Evolutionary conservation across 2,797 vertebrate genomes (phyloP).

Genomic region (Rhinella marina): DNA sequence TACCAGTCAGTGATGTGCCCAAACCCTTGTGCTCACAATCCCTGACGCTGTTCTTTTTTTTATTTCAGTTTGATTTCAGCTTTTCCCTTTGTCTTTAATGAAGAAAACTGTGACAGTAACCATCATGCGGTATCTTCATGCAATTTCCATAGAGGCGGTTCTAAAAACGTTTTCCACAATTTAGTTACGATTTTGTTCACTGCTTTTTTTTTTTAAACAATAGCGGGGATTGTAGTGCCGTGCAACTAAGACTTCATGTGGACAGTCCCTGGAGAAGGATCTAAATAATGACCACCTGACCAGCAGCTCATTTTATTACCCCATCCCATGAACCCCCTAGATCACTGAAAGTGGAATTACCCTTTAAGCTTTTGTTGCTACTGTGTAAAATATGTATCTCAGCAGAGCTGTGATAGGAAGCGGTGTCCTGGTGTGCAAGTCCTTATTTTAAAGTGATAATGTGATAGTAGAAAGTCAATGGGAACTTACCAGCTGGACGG

Average conservation of each 20-base stretch:
- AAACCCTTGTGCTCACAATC: background rate
- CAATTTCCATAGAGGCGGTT: background rate
- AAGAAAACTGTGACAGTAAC: background rate
- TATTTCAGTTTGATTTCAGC: too few relatives aligned
- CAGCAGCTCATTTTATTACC: background rate
- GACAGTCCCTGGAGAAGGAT: background rate
- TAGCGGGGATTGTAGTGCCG: background rate
- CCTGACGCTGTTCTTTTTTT: too few relatives aligned
- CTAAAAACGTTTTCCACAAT: background rate
- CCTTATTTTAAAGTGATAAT: background rate
- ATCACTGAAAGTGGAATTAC: background rate
- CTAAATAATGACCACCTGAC: background rate
- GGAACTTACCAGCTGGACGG: slow-evolving; percentile 87
- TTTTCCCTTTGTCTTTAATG: background rate
- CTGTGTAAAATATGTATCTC: background rate
- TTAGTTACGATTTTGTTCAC: background rate
- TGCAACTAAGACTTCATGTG: background rate
- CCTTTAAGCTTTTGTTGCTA: background rate
- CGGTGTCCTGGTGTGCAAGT: background rate
- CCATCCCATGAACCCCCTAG: background rate
- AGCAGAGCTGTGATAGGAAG: background rate
- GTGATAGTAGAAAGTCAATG: background rate
- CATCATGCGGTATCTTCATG: background rate
- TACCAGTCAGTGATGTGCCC: background rate
- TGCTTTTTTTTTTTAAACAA: background rate